A percentile compares a stretch with the other conserved stretches of the same genome.
Conservation (phyloP, 2,888 invertebrate genomes). For the Sinodicranocentrus sp. region DNA sequence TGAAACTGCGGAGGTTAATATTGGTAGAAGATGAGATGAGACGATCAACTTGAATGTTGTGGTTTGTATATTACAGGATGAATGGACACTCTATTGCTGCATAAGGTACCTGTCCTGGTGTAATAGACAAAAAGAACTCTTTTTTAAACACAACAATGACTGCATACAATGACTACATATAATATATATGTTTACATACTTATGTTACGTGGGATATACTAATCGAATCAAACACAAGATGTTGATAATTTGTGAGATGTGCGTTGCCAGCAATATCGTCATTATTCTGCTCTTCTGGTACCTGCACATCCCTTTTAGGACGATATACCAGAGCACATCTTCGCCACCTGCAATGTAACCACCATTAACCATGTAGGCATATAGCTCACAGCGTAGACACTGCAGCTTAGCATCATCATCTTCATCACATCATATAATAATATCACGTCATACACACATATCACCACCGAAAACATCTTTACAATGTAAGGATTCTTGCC, state of each 20-base stretch:
- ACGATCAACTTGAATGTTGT: not conserved
- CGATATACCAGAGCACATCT: not conserved
- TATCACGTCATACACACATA: not conserved
- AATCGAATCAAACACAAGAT: conserved; percentile 39
- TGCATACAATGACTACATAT: not conserved
- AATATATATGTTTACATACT: not conserved
- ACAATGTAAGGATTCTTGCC: not conserved
- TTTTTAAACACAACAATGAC: conserved; percentile 31
- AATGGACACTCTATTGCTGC: not conserved
- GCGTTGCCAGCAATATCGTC: conserved; percentile 20
- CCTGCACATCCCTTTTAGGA: not conserved
- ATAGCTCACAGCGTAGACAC: conserved; percentile 10
- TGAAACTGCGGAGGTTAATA: conserved; percentile 25
- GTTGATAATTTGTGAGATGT: conserved; percentile 33
- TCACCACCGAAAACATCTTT: conserved; percentile 13
- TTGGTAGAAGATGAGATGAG: conserved; percentile 17
- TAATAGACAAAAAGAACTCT: not conserved
- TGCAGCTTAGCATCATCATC: not conserved
- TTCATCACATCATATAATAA: conserved; percentile 4
- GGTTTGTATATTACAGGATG: not conserved
- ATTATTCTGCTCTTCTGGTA: conserved; percentile 21
- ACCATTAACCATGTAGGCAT: conserved; percentile 15
- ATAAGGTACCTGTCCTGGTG: conserved; percentile 8
- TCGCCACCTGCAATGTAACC: conserved; percentile 18
- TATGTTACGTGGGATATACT: not conserved